Conservation (phyloP, 2,113 vertebrate genomes). For the Dipodomys spectabilis region DNA sequence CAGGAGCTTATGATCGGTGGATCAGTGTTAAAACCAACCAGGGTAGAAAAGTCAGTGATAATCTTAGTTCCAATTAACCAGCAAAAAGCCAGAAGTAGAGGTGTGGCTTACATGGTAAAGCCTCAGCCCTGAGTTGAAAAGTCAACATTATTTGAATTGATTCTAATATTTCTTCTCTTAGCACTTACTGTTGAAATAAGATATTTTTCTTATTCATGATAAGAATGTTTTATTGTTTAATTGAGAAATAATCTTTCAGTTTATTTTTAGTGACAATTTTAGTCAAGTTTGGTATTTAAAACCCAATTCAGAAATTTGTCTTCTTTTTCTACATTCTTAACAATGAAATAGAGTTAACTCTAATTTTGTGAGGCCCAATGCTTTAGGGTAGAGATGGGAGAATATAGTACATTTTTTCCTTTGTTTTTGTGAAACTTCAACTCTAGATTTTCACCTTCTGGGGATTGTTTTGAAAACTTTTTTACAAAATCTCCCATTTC, state of each 20-base stretch:
- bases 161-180: too few species aligned
- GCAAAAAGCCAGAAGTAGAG: too few species aligned
- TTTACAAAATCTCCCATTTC: constrained; percentile 11
- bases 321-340: background rate
- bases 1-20: too few species aligned
- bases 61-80: too few species aligned
- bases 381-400: background rate
- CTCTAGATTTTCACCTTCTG: background rate
- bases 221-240: background rate
- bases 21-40: too few species aligned
- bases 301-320: constrained; percentile 18
- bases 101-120: too few species aligned
- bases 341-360: too few species aligned
- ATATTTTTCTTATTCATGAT: constrained; percentile 29
- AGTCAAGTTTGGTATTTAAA: background rate
- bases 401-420: background rate
- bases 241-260: background rate
- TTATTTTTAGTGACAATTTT: background rate
- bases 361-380: background rate
- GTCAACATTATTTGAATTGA: too few species aligned
- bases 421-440: background rate
- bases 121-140: too few species aligned
- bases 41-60: too few species aligned
- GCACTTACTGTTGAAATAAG: background rate
- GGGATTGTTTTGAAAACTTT: background rate